phyloP scores from a whole-genome alignment of 2,888 invertebrate genomes.

The Notodonta dromedarius region DNA sequence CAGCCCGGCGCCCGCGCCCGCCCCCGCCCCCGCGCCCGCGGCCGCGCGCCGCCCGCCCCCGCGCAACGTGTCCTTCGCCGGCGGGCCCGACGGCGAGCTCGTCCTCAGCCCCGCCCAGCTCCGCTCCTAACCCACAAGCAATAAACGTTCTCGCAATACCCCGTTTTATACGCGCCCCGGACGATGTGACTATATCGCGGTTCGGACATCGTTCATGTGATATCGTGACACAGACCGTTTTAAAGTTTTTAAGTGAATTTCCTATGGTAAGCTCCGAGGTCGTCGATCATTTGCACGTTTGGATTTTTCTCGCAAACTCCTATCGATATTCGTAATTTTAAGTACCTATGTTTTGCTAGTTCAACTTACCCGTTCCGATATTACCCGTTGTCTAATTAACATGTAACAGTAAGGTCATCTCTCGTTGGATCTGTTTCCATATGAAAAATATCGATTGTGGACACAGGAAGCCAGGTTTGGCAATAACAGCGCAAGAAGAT shows the following conservation, averaged over 20 bases:
- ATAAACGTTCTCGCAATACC: slow-evolving; percentile 45
- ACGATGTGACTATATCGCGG: slow-evolving; percentile 18
- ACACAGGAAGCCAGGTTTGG: no score
- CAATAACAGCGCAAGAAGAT: no score
- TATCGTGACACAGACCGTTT: slow-evolving; percentile 56
- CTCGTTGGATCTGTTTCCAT: neutral
- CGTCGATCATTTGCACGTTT: slow-evolving; percentile 77
- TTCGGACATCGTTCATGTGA: slow-evolving; percentile 58
- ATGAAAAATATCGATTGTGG: no score
- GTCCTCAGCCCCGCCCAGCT: slow-evolving; percentile 87
- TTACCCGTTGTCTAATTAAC: slow-evolving; percentile 32
- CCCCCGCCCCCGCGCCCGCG: slow-evolving; percentile 49
- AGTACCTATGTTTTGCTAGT: slow-evolving; percentile 53
- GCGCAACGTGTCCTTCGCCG: slow-evolving; percentile 81
- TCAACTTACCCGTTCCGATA: slow-evolving; percentile 42
- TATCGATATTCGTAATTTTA: slow-evolving; percentile 57
- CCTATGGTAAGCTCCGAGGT: slow-evolving; percentile 61
- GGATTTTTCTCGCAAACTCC: slow-evolving; percentile 66
- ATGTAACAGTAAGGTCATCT: slow-evolving; percentile 25
- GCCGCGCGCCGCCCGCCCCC: slow-evolving; percentile 62
- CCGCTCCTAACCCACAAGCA: slow-evolving; percentile 80
- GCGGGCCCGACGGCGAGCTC: slow-evolving; percentile 81
- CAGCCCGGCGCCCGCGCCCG: slow-evolving; percentile 56
- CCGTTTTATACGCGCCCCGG: slow-evolving; percentile 19
- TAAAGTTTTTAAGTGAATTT: slow-evolving; percentile 60